These are phyloP conservation scores for Uloborus plumipes DNA, from an alignment of 2,888 invertebrate genomes.

Conservation along the genomic window DNA sequence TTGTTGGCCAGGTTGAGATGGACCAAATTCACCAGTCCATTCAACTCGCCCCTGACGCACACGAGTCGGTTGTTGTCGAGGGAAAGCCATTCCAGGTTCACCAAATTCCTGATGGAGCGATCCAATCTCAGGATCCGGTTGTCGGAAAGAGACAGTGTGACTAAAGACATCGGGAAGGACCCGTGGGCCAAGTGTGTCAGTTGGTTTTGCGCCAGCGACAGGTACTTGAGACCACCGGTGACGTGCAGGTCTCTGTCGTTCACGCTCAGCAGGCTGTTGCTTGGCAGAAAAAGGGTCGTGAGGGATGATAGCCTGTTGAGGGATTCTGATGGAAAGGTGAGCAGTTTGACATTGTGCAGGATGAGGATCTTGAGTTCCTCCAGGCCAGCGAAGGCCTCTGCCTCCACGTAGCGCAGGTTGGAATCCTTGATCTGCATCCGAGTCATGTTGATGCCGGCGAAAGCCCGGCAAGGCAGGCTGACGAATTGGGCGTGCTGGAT, in stretches of 20 bases:
- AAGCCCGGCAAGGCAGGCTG: conserved; percentile 43
- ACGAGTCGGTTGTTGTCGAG: conserved; percentile 43
- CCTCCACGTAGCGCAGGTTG: conserved; percentile 30
- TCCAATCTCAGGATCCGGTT: conserved; percentile 71
- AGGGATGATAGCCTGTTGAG: conserved; percentile 34
- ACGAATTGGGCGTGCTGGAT: conserved; percentile 39
- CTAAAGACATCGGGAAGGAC: conserved; percentile 79
- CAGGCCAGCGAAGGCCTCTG: conserved; percentile 51
- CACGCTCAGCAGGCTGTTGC: conserved; percentile 26
- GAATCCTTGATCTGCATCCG: conserved; percentile 42
- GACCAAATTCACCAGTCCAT: conserved; percentile 35
- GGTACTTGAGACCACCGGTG: conserved; percentile 26
- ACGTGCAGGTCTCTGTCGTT: conserved; percentile 12
- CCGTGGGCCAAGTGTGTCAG: conserved; percentile 77
- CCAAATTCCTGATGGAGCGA: conserved; percentile 32
- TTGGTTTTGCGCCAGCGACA: conserved; percentile 79
- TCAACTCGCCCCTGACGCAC: conserved; percentile 47
- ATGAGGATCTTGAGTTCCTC: conserved; percentile 29
- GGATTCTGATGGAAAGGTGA: conserved; percentile 35
- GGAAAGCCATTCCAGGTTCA: conserved; percentile 49
- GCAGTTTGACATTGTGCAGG: conserved; percentile 39
- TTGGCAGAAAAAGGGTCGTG: conserved; percentile 26
- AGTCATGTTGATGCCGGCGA: conserved; percentile 38
- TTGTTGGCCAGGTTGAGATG: conserved; percentile 51
- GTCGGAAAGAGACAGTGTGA: conserved; percentile 81